Conservation (phyloP, 2,797 vertebrate genomes). For the Phrynocephalus guinanensis region DNA sequence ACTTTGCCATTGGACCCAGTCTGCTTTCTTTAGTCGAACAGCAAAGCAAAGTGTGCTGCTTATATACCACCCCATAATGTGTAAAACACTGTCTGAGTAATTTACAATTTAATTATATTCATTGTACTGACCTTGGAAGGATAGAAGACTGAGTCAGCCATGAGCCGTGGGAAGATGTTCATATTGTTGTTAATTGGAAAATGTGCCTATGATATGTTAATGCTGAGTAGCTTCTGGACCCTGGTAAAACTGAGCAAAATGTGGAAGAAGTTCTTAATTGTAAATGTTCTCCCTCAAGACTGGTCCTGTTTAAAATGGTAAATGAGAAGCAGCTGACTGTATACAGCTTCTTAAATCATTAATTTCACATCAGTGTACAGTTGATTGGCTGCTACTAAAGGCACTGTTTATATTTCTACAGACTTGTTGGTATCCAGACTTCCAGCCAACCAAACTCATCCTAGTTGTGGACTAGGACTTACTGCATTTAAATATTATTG, state of each 20-base stretch:
- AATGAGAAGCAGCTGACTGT: background rate
- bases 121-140: too few species aligned
- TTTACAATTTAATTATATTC: too few species aligned
- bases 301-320: background rate
- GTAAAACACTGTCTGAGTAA: too few species aligned
- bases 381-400: background rate
- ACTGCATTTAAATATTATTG: background rate
- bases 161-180: background rate
- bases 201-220: background rate
- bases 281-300: background rate
- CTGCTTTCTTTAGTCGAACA: background rate
- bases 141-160: too few species aligned
- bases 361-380: background rate
- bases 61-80: too few species aligned
- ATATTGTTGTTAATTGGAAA: background rate
- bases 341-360: conserved; percentile 14
- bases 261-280: background rate
- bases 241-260: background rate
- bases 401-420: background rate
- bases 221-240: conserved; percentile 1
- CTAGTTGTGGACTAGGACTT: background rate
- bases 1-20: background rate
- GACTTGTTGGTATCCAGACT: background rate
- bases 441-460: background rate
- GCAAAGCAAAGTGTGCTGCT: background rate